Conservation (phyloP, 1,140 invertebrate genomes). For the Pogonognathellus flavescens region DNA sequence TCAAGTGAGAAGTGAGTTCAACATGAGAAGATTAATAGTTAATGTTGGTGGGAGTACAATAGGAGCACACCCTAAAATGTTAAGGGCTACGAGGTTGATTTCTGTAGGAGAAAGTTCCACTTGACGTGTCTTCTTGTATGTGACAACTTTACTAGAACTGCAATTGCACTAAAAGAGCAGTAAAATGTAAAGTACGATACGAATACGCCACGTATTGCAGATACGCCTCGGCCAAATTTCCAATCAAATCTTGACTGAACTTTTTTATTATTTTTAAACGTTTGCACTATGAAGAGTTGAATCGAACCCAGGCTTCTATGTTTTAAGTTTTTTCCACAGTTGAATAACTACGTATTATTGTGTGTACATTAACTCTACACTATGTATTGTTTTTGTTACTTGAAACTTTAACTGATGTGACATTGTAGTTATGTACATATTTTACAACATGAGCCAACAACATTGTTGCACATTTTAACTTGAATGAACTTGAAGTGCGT, state of each 20-base stretch:
- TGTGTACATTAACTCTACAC: constrained; percentile 35
- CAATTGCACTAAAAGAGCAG: constrained; percentile 34
- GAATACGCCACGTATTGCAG: background rate
- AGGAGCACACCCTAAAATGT: background rate
- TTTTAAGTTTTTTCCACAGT: constrained; percentile 20
- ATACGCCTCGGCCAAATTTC: background rate
- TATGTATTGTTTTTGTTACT: constrained; percentile 39
- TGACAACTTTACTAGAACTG: background rate
- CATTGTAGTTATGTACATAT: constrained; percentile 24
- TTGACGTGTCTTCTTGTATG: background rate
- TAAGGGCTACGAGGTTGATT: constrained; percentile 26
- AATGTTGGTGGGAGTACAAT: background rate
- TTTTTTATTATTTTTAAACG: background rate
- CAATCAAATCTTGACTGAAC: background rate
- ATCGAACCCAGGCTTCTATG: constrained; percentile 17
- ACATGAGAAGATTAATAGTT: constrained; percentile 18
- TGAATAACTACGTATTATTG: constrained; percentile 5
- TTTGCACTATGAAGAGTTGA: constrained; percentile 40
- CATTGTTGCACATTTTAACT: constrained; percentile 10
- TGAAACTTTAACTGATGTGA: constrained; percentile 12
- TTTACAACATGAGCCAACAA: constrained; percentile 29
- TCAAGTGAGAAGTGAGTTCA: constrained; percentile 9
- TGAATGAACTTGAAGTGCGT: constrained; percentile 29
- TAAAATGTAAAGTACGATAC: background rate
- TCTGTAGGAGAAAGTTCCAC: background rate